These are phyloP conservation scores for Syrista parreyssii DNA, from an alignment of 2,888 invertebrate species.

Conservation along the genomic window DNA sequence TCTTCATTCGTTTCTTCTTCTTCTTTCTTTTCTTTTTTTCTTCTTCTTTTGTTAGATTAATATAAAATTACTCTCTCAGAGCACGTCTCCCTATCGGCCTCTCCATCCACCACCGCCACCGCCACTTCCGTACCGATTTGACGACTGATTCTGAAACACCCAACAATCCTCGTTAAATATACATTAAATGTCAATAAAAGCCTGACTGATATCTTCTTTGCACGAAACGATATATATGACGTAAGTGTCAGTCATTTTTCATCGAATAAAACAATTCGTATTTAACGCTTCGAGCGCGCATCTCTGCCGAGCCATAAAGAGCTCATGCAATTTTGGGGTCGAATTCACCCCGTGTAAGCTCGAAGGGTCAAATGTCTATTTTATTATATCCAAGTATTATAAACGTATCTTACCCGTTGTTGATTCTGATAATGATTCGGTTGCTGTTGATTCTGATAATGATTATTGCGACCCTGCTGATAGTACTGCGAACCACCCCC, in stretches of 20 bases:
- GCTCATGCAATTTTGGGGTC: no score
- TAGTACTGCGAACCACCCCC: slow-evolving; percentile 12
- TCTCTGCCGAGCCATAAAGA: no score
- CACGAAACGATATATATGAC: not conserved
- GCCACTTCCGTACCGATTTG: slow-evolving; percentile 43
- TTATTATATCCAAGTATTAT: no score
- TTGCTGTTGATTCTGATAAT: slow-evolving; percentile 41
- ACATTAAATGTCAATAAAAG: not conserved
- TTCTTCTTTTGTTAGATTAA: not conserved
- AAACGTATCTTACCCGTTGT: slow-evolving; percentile 29
- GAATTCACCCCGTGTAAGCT: no score
- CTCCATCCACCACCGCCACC: slow-evolving; percentile 27
- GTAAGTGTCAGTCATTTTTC: not conserved
- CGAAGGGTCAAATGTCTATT: no score
- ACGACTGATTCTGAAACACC: slow-evolving; percentile 47
- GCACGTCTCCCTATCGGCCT: slow-evolving; percentile 26
- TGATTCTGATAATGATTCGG: slow-evolving; percentile 34
- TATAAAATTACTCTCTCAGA: slow-evolving; percentile 1
- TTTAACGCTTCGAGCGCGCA: no score
- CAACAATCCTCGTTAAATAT: no score
- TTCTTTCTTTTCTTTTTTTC: no score
- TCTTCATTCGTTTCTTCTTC: not conserved
- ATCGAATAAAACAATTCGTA: no score
- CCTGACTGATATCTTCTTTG: not conserved
- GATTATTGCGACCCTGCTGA: slow-evolving; percentile 27